Conservation (phyloP, 2,797 vertebrate genomes). For the Notamacropus eugenii region DNA sequence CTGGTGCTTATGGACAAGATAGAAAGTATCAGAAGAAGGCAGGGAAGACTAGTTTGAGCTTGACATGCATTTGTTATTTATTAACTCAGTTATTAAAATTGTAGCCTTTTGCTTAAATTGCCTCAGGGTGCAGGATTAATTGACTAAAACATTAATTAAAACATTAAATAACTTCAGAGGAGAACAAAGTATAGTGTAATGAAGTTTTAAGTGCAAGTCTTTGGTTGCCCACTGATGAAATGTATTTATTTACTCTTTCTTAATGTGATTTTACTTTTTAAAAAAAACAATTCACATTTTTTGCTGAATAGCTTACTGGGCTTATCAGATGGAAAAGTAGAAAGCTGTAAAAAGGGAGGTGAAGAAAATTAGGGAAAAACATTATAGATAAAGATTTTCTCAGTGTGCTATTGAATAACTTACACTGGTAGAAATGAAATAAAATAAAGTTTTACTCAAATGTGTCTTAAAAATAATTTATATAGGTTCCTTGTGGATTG, state of each 20-base stretch:
- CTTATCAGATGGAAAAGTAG: background rate
- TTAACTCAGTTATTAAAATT: slow-evolving; percentile 59
- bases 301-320: background rate
- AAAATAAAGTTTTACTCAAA: background rate
- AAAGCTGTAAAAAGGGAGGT: background rate
- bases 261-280: background rate
- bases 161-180: slow-evolving; percentile 21
- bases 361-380: slow-evolving; percentile 8
- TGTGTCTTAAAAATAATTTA: background rate
- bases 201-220: slow-evolving; percentile 21
- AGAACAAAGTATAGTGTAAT: slow-evolving; percentile 22
- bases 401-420: background rate
- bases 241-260: slow-evolving; percentile 56
- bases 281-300: background rate
- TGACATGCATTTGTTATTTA: slow-evolving; percentile 52
- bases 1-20: slow-evolving; percentile 16
- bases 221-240: slow-evolving; percentile 29
- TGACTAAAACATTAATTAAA: slow-evolving; percentile 55
- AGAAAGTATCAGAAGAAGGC: background rate
- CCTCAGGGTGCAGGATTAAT: slow-evolving; percentile 27
- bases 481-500: slow-evolving; percentile 24
- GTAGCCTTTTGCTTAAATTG: slow-evolving; percentile 42
- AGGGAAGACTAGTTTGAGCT: slow-evolving; percentile 35
- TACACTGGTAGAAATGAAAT: background rate
- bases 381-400: slow-evolving; percentile 1